phyloP scores from a whole-genome alignment of 2,797 vertebrate genomes.

The Macrochelys suwanniensis region DNA sequence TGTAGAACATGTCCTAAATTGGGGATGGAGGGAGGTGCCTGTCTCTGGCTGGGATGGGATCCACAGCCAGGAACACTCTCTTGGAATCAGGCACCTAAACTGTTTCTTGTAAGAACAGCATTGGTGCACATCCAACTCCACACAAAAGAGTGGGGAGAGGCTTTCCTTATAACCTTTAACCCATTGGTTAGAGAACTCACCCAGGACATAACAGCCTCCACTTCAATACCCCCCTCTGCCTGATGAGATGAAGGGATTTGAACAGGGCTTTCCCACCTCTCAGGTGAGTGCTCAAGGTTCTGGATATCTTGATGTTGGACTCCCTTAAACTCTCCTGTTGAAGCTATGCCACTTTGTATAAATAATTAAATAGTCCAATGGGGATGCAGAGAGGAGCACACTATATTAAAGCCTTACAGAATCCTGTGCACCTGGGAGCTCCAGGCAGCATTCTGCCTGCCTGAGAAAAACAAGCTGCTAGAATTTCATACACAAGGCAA shows the following conservation, averaged over 20 bases:
- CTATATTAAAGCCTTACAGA: background rate
- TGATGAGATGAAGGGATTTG: background rate
- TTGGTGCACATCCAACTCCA: background rate
- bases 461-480: background rate
- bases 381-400: background rate
- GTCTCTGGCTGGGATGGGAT: background rate
- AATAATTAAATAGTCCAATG: background rate
- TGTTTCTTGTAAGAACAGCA: background rate
- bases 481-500: background rate
- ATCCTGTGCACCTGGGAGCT: background rate
- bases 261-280: background rate
- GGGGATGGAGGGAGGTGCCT: background rate
- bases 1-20: background rate
- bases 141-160: background rate
- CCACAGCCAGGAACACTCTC: background rate
- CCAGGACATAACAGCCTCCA: background rate
- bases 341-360: background rate
- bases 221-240: background rate
- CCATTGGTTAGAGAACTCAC: background rate
- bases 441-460: background rate
- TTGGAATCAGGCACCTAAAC: background rate
- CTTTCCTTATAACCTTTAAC: no score
- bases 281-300: background rate
- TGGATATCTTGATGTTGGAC: background rate
- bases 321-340: background rate